phyloP scores from a whole-genome alignment of 1,140 invertebrate species.

The Cyphomyrmex costatus region DNA sequence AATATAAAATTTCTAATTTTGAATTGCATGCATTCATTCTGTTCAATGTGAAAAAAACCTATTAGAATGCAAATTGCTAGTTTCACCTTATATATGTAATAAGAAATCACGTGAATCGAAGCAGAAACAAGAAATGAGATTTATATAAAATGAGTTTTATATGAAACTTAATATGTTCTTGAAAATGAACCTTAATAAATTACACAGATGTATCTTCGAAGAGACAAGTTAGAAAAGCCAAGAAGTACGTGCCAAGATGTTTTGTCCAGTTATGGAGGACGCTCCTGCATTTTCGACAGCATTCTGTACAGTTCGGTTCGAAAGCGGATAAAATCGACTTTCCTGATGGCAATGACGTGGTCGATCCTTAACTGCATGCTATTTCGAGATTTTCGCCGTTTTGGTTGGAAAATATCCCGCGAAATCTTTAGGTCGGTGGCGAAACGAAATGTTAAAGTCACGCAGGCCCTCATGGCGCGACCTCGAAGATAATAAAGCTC shows the following conservation, averaged over 20 bases:
- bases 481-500: constrained; percentile 75
- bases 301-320: constrained; percentile 27
- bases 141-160: constrained; percentile 33
- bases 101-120: constrained; percentile 39
- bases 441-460: constrained; percentile 66
- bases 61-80: constrained; percentile 31
- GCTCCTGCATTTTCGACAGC: neutral
- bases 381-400: constrained; percentile 67
- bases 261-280: constrained; percentile 36
- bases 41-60: neutral
- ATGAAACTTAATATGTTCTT: constrained; percentile 23
- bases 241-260: constrained; percentile 32
- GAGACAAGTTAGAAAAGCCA: constrained; percentile 16
- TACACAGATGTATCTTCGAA: constrained; percentile 14
- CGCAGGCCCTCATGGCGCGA: constrained; percentile 67
- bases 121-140: neutral
- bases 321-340: constrained; percentile 66
- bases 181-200: neutral
- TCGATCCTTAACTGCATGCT: constrained; percentile 67
- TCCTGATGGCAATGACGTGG: constrained; percentile 62
- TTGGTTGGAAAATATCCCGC: constrained; percentile 70
- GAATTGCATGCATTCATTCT: constrained; percentile 4
- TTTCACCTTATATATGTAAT: neutral
- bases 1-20: constrained; percentile 9
- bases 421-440: constrained; percentile 57